Evolutionary conservation across 1,140 invertebrate genomes (phyloP), one percentile per base, ranked within the genome.

Genomic region (Caenorhabditis remanei): DNA sequence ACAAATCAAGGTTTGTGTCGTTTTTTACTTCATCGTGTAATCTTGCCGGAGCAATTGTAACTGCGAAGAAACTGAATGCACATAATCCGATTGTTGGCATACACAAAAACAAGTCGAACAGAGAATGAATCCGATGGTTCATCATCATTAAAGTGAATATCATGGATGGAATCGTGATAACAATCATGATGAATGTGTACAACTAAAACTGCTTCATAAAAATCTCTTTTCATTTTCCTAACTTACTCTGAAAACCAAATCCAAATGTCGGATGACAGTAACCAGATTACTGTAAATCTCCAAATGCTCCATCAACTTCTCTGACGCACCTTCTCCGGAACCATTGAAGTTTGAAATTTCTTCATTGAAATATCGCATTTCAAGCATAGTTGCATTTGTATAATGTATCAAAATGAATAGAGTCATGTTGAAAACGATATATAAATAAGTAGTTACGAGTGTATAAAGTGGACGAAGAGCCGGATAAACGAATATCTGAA

Each of bases 161-260:
- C 24, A 87, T 88, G 8, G 89, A 85, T n/a, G 89, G 89, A 61
- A 90, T 87, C 2, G 67, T 90, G 43, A 82, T 90, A 2, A 84
- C 89, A 24, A 90, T 86, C 89, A 90, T 90, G 4, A 90, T 82
- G 82, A 90, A 90, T 40, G 88, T 87, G 53, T 89, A 90, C 5
- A 85, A 48, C 88, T 90, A 67, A 53, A 32, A 32, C 32, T 32
- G 32, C 32, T 32, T 32, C 32, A 32, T 32, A 32, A 87, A 89
- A 21, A 14, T 55, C 0, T 56, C n/a, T 16, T 58, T 85, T 65
- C 4, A 14, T 46, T 8, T 32, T 83, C 2, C 4, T 0, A 8
- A 21, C 87, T 56, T 4, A 89, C 88, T 58, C 86, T 50, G 61
- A 87, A 89, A 24, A 89, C 58, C 21, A 50, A 14, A 53, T 89